Conservation (phyloP, 2,888 invertebrate genomes). For the Caenorhabditis afra region DNA sequence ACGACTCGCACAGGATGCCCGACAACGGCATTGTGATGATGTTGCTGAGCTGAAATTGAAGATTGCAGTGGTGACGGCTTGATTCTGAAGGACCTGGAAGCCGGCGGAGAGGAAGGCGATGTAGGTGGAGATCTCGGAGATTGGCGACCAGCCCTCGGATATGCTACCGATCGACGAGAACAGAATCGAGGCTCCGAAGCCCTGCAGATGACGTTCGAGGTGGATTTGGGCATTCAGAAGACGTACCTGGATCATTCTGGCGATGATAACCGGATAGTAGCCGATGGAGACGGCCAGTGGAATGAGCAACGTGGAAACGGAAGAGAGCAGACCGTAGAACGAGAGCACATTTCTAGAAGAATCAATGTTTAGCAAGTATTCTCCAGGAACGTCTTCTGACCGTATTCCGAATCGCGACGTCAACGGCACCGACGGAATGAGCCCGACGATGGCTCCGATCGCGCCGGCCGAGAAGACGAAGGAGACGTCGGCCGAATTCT, state of each 20-base stretch:
- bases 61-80: background rate
- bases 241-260: conserved; percentile 41
- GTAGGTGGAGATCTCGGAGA: conserved; percentile 56
- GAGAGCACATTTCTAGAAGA: conserved; percentile 42
- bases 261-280: conserved; percentile 33
- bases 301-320: conserved; percentile 37
- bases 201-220: conserved; percentile 25
- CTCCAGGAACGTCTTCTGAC: conserved; percentile 9
- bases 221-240: background rate
- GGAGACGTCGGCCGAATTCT: conserved; percentile 56
- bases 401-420: conserved; percentile 57
- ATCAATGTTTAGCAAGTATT: too few species aligned
- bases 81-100: conserved; percentile 53
- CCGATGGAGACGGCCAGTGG: conserved; percentile 44
- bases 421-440: conserved; percentile 58
- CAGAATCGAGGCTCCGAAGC: conserved; percentile 58
- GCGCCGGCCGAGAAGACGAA: conserved; percentile 63
- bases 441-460: conserved; percentile 63
- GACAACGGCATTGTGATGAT: conserved; percentile 61
- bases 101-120: conserved; percentile 63
- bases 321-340: conserved; percentile 37
- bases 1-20: conserved; percentile 57
- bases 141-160: conserved; percentile 61
- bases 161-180: conserved; percentile 64
- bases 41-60: conserved; percentile 41